Evolutionary conservation across 2,888 invertebrate species (phyloP).

Genomic region (Esperia sulphurella): DNA sequence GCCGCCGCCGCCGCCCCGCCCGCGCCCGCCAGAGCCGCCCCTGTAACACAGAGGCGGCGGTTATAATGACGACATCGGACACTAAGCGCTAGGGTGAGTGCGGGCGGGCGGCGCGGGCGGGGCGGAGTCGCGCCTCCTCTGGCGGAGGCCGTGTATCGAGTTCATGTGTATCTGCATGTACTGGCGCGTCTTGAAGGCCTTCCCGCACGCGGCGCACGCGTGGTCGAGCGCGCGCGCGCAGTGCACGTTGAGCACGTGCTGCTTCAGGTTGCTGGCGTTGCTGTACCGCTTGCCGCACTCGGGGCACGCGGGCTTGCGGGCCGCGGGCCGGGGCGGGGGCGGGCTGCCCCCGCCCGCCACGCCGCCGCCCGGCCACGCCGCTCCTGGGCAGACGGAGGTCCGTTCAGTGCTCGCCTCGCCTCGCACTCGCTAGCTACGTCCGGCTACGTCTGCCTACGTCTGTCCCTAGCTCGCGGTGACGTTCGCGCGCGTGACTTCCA

Average conservation of each 20-base stretch:
- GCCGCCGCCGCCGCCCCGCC: conserved; percentile 35
- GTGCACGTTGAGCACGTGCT: conserved; percentile 84
- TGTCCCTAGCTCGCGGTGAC: not conserved
- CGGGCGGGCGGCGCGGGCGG: conserved; percentile 47
- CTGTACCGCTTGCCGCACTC: conserved; percentile 84
- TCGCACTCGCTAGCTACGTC: no score
- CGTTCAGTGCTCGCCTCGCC: conserved; percentile 49
- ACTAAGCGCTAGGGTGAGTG: conserved; percentile 61
- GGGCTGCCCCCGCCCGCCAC: conserved; percentile 11
- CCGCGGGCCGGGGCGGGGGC: conserved; percentile 44
- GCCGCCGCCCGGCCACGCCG: conserved; percentile 25
- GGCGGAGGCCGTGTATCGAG: conserved; percentile 83
- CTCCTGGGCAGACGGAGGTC: conserved; percentile 72
- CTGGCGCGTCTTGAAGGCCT: conserved; percentile 85
- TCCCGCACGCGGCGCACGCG: conserved; percentile 82
- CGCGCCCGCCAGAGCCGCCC: conserved; percentile 80
- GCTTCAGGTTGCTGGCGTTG: conserved; percentile 84
- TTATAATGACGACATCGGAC: conserved; percentile 54
- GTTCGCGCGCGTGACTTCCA: conserved; percentile 26
- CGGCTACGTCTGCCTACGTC: no score
- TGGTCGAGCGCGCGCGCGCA: conserved; percentile 80
- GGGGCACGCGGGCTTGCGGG: conserved; percentile 81
- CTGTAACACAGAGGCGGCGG: conserved; percentile 83
- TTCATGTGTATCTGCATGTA: conserved; percentile 85
- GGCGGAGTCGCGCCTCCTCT: conserved; percentile 70